Evolutionary conservation across 2,888 invertebrate species (phyloP), one percentile per base, ranked within the genome.

Genomic region (Creontiades dilutus): DNA sequence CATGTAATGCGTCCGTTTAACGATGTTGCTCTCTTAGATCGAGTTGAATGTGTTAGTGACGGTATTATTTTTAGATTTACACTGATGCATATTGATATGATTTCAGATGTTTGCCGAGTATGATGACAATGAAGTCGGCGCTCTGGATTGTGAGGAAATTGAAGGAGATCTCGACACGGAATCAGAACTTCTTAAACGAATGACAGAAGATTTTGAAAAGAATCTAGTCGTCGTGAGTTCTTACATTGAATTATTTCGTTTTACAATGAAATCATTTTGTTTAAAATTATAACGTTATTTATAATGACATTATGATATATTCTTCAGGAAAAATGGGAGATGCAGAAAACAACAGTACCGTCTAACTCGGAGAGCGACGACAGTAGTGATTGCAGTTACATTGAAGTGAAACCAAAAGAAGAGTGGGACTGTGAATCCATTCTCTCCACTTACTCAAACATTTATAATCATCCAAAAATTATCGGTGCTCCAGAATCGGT

Each of bases 381-480:
- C 48, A 48, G 52, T 23, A 84, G 84, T 19, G 80, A 88, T 28
- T 88, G 88, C 88, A 88, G 88, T 28, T 46, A 82, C 52, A 93
- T 95, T 47, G 91, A 16, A 93, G 93, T 92, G 93, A 92, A 19
- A 93, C 91, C 91, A 57, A 91, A 92, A 86, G 92, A 92, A 90
- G 91, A 92, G 92, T 92, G 92, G 97, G 98, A 99, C 94, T 98
- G 98, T 92, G 97, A 98, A 94, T 97, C 97, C 89, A 96, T 98
- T 92, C 94, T 98, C 7, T 97, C 97, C 27, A 98, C 97, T 0
- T 97, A 97, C 93, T 98, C 98, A 11, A 99, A 96, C 93, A 94
- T 97, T 87, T 98, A 98, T 93, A 99, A 99, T 94, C 97, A 97
- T 94, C 99, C 99, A 0, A 97, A 97, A 93, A 92, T 98, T 28